A percentile compares a stretch with the other conserved stretches of the same genome.
These are phyloP conservation scores for Hestina assimilis DNA, from an alignment of 1,140 invertebrate genomes.

Conservation along the genomic window DNA sequence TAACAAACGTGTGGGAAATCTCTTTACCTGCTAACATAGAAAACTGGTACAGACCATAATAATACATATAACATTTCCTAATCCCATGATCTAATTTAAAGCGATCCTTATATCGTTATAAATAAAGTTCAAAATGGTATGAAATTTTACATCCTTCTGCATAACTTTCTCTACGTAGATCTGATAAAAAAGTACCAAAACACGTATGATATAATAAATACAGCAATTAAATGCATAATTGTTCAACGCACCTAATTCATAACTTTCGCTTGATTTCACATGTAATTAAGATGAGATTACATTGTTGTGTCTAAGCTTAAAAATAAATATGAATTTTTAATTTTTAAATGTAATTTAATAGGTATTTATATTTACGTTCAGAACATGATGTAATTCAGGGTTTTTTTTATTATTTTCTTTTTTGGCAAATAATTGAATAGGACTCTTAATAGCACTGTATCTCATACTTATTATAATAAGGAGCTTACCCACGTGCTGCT, in stretches of 20 bases:
- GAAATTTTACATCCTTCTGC: neutral
- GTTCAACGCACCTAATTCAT: slow-evolving; percentile 1
- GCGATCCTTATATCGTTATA: neutral
- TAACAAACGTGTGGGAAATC: slow-evolving; percentile 3
- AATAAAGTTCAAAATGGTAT: neutral
- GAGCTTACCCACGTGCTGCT: too few relatives aligned
- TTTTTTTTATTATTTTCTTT: too few relatives aligned
- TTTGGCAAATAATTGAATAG: too few relatives aligned
- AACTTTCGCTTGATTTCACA: slow-evolving; percentile 25
- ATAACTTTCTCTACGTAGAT: slow-evolving; percentile 1
- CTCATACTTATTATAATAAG: too few relatives aligned
- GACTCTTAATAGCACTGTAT: too few relatives aligned
- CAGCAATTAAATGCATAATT: slow-evolving; percentile 15
- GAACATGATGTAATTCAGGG: too few relatives aligned
- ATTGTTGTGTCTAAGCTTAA: neutral
- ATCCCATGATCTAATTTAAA: neutral
- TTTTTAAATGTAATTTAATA: too few relatives aligned
- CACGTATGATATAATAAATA: slow-evolving; percentile 15
- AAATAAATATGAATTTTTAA: too few relatives aligned
- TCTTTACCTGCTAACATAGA: slow-evolving; percentile 2
- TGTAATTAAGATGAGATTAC: slow-evolving; percentile 5
- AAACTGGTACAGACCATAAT: slow-evolving; percentile 14
- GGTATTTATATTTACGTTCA: too few relatives aligned
- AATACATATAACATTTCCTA: slow-evolving; percentile 1
- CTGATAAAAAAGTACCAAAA: slow-evolving; percentile 16